Conservation (phyloP, 1,140 invertebrate genomes). For the Nymphalis io region DNA sequence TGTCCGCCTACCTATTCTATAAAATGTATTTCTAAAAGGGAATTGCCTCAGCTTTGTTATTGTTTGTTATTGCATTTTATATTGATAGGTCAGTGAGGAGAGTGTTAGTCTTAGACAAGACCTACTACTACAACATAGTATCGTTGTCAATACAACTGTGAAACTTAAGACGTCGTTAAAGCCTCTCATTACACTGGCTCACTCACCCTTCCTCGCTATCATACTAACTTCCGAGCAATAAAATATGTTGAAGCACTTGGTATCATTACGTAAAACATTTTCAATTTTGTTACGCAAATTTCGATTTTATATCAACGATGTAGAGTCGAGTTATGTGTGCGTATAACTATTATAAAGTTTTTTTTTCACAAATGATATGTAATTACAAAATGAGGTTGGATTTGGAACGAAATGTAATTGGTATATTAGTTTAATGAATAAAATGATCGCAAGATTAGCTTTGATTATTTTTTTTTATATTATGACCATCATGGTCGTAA, state of each 20-base stretch:
- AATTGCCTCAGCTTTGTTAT: no score
- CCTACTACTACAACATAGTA: no score
- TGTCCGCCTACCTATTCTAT: no score
- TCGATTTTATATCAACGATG: neutral
- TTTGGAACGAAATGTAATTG: slow-evolving; percentile 19
- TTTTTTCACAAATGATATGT: slow-evolving; percentile 20
- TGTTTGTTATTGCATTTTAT: no score
- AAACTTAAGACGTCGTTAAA: no score
- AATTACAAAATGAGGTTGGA: slow-evolving; percentile 11
- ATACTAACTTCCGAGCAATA: neutral
- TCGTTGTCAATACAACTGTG: no score
- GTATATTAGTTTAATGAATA: slow-evolving; percentile 16
- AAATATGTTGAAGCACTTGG: neutral
- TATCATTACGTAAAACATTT: neutral
- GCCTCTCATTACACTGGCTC: no score
- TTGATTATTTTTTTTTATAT: neutral
- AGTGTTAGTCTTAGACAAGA: no score
- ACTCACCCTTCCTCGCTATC: no score
- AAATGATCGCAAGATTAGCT: neutral
- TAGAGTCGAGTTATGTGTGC: neutral
- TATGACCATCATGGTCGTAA: no score
- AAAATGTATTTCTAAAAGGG: no score
- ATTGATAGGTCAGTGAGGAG: no score
- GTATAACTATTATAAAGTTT: neutral
- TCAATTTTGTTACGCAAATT: neutral